These are phyloP conservation scores for Drosophila ochracea DNA, from an alignment of 2,888 invertebrate genomes.

Conservation along the genomic window DNA sequence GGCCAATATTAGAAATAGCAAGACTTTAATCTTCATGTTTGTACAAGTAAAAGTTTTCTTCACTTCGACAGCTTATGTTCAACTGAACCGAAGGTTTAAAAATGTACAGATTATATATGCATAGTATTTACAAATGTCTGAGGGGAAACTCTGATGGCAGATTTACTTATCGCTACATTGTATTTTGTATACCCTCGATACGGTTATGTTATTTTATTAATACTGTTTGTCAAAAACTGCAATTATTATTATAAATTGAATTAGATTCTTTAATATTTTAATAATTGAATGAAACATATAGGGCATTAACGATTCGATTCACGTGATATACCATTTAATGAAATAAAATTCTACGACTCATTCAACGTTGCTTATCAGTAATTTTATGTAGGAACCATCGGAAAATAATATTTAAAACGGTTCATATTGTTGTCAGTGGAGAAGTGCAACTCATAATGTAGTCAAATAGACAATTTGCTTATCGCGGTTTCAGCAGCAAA, in stretches of 20 bases:
- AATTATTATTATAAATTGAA: not conserved
- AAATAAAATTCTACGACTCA: no score
- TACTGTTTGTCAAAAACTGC: not conserved
- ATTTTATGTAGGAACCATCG: conserved; percentile 21
- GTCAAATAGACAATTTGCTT: conserved; percentile 7
- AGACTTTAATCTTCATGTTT: conserved; percentile 39
- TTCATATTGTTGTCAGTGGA: conserved; percentile 3
- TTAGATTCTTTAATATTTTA: not conserved
- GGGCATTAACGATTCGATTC: not conserved
- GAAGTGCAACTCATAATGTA: not conserved
- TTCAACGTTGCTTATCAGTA: not conserved
- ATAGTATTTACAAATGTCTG: conserved; percentile 6
- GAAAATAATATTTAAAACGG: not conserved
- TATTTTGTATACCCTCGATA: not conserved
- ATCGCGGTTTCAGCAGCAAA: conserved; percentile 15
- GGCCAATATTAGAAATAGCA: conserved; percentile 18
- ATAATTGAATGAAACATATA: not conserved
- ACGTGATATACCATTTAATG: no score
- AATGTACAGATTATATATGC: conserved; percentile 5
- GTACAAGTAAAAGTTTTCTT: not conserved
- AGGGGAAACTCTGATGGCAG: not conserved
- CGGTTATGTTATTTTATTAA: not conserved
- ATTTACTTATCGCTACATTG: conserved; percentile 13
- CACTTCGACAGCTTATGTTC: conserved; percentile 3
- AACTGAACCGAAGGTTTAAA: conserved; percentile 22